Percentiles rank a stretch among this genome's conserved stretches.
These are phyloP conservation scores for Drosophila borborema DNA, from an alignment of 2,888 invertebrate genomes.

Conservation along the genomic window DNA sequence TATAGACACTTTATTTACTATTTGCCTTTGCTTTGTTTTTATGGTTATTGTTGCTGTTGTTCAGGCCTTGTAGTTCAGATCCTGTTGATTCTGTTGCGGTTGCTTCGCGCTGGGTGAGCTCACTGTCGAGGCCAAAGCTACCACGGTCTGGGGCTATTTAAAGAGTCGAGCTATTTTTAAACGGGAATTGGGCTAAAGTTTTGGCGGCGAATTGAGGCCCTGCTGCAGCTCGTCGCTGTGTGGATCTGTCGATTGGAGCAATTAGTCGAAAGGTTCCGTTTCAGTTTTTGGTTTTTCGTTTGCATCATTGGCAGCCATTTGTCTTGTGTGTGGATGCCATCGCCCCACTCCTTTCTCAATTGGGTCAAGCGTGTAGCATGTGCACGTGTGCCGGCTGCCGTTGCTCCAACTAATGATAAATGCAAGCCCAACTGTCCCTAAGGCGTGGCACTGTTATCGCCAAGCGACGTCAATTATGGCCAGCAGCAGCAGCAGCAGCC, in stretches of 20 bases:
- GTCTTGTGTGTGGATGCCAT: slow-evolving; percentile 47
- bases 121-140: slow-evolving; percentile 27
- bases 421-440: slow-evolving; percentile 22
- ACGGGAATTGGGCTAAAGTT: slow-evolving; percentile 3
- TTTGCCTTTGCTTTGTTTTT: slow-evolving; percentile 10
- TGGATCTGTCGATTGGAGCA: slow-evolving; percentile 50
- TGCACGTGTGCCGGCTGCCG: slow-evolving; percentile 27
- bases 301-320: slow-evolving; percentile 66
- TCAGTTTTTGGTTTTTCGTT: slow-evolving; percentile 35
- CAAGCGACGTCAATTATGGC: slow-evolving; percentile 47
- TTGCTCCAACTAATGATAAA: slow-evolving; percentile 18
- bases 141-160: slow-evolving; percentile 31
- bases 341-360: slow-evolving; percentile 33
- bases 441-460: slow-evolving; percentile 43
- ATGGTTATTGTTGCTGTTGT: background rate
- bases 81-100: slow-evolving; percentile 38
- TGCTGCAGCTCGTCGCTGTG: slow-evolving; percentile 15
- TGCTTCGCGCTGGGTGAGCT: slow-evolving; percentile 44
- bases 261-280: slow-evolving; percentile 61
- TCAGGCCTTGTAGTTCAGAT: slow-evolving; percentile 13
- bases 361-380: slow-evolving; percentile 64
- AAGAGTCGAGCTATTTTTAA: slow-evolving; percentile 40
- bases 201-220: background rate
- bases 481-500: slow-evolving; percentile 9
- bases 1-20: slow-evolving; percentile 17